Percentiles rank a stretch among this genome's conserved stretches.
phyloP scores from a whole-genome alignment of 92 coral and sea anemone species.

The Siderastrea radians region DNA sequence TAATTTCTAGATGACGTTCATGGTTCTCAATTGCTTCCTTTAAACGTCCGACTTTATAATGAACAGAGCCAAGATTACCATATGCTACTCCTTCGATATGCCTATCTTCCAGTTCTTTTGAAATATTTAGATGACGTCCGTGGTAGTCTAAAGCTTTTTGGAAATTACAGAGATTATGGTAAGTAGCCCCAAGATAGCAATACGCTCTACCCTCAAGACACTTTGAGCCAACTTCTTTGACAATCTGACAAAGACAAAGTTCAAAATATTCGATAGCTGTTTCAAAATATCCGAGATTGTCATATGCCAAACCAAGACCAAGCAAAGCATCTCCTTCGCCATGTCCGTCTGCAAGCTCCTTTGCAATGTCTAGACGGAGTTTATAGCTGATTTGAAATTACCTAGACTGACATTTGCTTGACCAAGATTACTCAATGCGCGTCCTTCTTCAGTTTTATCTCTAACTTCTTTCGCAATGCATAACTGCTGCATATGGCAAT shows the following conservation, averaged over 20 bases:
- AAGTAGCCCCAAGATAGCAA: background rate
- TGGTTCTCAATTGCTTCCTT: background rate
- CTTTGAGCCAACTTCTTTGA: background rate
- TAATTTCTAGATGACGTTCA: background rate
- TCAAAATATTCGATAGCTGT: background rate
- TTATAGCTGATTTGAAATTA: too few species aligned
- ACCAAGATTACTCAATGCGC: too few species aligned
- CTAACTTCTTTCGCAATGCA: too few species aligned
- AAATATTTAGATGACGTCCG: background rate
- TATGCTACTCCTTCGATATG: background rate
- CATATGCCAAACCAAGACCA: background rate
- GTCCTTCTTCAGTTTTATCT: too few species aligned
- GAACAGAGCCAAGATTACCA: background rate
- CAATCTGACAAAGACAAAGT: background rate
- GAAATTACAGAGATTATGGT: background rate
- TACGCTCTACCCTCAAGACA: background rate
- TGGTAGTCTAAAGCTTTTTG: conserved; percentile 18
- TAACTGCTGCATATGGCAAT: too few species aligned
- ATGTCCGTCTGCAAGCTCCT: too few species aligned
- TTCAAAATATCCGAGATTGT: background rate
- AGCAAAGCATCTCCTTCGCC: too few species aligned
- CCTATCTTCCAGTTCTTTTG: background rate
- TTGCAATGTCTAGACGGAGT: too few species aligned
- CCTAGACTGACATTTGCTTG: too few species aligned
- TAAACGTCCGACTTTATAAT: background rate